Base-by-base conservation (phyloP, 2,113 vertebrate genomes). In the Vanacampus margaritifer region DNA sequence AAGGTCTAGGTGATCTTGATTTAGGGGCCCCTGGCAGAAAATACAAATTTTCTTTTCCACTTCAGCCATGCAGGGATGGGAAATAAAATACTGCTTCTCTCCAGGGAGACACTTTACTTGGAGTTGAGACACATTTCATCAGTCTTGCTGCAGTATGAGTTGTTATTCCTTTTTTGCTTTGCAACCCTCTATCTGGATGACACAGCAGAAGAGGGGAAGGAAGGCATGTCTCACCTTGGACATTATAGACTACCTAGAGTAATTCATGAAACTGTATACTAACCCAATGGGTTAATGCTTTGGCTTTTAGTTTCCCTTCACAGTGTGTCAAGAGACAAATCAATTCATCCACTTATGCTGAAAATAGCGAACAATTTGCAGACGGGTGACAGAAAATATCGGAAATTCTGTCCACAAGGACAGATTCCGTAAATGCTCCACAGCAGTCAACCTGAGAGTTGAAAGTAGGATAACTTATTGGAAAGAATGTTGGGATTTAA, bases 391-490 rank as follows among this genome's bases (percentile, higher is more conserved):
- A 73, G 59, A 7, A 75, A 82, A 65, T 69, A 45, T 76, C 88
- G 87, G 88, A 90, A 89, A 90, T 75, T 83, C 51, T 46, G 36
- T 71, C 80, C 50, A 70, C 78, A 64, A 71, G 68, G 57, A 76
- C 74, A 75, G 79, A 90, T 89, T 87, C 82, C 87, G 84, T 79
- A 76, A 74, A 89, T 89, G 78, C 80, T 77, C 65, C 24, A 69
- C 76, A 79, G 69, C 81, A 81, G 60, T 75, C 75, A 82, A 81
- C 83, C 78, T 75, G 76, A 84, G 79, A 77, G 79, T 78, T 87
- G 82, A 89, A 72, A 81, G 73, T 48, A 75, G 81, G 78, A 82
- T 85, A 83, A 82, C 41, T 78, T 80, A 66, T 78, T 83, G 86
- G 88, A 89, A 90, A 87, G 79, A 87, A 90, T 85, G 72, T 75